phyloP scores from a whole-genome alignment of 1,140 invertebrate species.

The Drosophila guanche region DNA sequence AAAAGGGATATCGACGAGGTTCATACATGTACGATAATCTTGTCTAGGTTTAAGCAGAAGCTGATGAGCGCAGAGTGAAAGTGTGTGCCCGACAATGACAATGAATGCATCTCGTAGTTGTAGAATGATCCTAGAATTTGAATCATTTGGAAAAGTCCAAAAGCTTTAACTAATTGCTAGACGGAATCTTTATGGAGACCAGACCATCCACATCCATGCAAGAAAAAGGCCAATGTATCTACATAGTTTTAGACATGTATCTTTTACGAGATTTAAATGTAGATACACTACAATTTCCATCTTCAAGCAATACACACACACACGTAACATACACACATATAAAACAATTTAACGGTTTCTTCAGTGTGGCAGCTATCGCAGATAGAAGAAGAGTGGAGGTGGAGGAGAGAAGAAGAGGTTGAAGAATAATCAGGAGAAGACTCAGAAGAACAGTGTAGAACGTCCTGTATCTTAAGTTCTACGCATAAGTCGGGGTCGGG shows the following conservation, averaged over 20 bases:
- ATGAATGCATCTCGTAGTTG: conserved; percentile 69
- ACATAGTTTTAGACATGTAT: conserved; percentile 18
- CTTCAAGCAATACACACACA: conserved; percentile 33
- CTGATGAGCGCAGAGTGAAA: conserved; percentile 4
- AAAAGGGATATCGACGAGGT: conserved; percentile 21
- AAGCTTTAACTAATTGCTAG: conserved; percentile 60
- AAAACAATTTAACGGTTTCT: conserved; percentile 75
- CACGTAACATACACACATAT: conserved; percentile 23
- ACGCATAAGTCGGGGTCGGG: conserved; percentile 30
- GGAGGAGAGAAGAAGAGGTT: conserved; percentile 3
- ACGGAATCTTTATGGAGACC: conserved; percentile 22
- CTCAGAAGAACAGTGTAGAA: conserved; percentile 10
- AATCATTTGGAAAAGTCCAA: conserved; percentile 37
- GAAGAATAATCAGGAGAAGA: conserved; percentile 3
- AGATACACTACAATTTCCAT: conserved; percentile 30
- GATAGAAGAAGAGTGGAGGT: conserved; percentile 6
- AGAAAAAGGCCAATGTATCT: conserved; percentile 30
- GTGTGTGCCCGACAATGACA: conserved; percentile 52
- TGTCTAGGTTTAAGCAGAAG: conserved; percentile 57
- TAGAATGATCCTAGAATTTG: conserved; percentile 42
- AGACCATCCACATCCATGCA: conserved; percentile 21
- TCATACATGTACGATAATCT: conserved; percentile 48
- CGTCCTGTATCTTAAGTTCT: conserved; percentile 33
- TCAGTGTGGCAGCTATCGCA: conserved; percentile 64
- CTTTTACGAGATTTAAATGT: not conserved